Percentiles rank a stretch among this genome's conserved stretches.
Evolutionary conservation across 2,797 vertebrate genomes (phyloP).

Genomic region (Poeciliopsis paucimaculata): DNA sequence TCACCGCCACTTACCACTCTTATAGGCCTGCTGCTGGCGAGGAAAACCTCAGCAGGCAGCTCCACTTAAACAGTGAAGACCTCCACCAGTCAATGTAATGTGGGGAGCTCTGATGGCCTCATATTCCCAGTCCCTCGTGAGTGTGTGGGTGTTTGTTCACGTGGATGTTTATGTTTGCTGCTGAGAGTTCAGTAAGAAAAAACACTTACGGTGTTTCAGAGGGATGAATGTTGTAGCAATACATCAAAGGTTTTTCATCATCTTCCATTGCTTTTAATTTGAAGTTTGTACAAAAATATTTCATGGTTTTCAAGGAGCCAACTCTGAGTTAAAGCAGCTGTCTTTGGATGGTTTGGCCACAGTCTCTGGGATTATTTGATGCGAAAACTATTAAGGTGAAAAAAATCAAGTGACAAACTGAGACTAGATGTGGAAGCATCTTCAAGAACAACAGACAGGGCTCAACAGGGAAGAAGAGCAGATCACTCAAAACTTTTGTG

Average conservation of each 20-base stretch:
- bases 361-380: neutral
- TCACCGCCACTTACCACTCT: slow-evolving; percentile 81
- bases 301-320: neutral
- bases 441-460: neutral
- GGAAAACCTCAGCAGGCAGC: slow-evolving; percentile 75
- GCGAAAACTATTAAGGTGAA: neutral
- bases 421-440: neutral
- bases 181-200: slow-evolving; percentile 10
- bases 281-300: neutral
- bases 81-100: slow-evolving; percentile 80
- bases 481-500: neutral
- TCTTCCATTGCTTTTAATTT: neutral
- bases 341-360: neutral
- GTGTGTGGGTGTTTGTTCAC: slow-evolving; percentile 35
- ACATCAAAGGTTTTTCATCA: neutral
- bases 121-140: slow-evolving; percentile 59
- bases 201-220: slow-evolving; percentile 22
- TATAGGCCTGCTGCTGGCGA: slow-evolving; percentile 72
- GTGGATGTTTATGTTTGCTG: slow-evolving; percentile 9
- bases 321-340: neutral
- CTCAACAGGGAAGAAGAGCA: neutral
- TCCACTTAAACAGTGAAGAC: slow-evolving; percentile 77
- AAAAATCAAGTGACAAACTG: neutral
- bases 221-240: slow-evolving; percentile 22
- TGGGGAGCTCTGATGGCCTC: slow-evolving; percentile 66